Conservation (phyloP, 1,140 invertebrate species). For the Zaprionus gabonicus region DNA sequence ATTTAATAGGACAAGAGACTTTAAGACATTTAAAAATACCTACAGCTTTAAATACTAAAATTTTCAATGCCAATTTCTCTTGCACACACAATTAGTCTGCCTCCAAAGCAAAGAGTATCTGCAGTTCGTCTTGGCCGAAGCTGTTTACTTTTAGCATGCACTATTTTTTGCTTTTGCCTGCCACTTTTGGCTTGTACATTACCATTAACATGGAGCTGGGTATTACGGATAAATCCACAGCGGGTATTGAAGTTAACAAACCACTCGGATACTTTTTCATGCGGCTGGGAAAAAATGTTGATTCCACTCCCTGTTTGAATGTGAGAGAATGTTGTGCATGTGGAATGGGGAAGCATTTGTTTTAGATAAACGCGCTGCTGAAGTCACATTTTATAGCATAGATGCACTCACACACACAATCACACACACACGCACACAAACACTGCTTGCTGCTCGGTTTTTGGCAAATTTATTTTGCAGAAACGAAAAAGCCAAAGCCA, state of each 20-base stretch:
- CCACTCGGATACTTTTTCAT: conserved; percentile 85
- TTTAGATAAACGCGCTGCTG: conserved; percentile 60
- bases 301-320: conserved; percentile 82
- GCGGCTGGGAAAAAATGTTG: conserved; percentile 83
- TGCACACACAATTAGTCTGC: not conserved
- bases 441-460: conserved; percentile 29
- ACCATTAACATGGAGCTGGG: conserved; percentile 84
- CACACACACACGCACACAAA: conserved; percentile 14
- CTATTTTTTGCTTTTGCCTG: conserved; percentile 35
- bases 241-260: conserved; percentile 84
- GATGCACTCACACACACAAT: conserved; percentile 53
- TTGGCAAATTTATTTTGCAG: conserved; percentile 71
- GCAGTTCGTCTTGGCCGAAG: conserved; percentile 5
- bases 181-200: conserved; percentile 71
- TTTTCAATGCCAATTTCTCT: too few species aligned
- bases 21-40: too few species aligned
- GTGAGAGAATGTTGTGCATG: conserved; percentile 49
- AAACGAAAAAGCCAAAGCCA: conserved; percentile 52
- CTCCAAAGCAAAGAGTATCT: conserved; percentile 14
- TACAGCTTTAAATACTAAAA: too few species aligned
- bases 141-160: conserved; percentile 5
- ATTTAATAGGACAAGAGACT: too few species aligned
- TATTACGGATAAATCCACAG: conserved; percentile 84
- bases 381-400: conserved; percentile 54
- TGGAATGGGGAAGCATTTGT: conserved; percentile 43